phyloP scores from a whole-genome alignment of 2,797 vertebrate genomes.

The Eurystomus glaucurus region DNA sequence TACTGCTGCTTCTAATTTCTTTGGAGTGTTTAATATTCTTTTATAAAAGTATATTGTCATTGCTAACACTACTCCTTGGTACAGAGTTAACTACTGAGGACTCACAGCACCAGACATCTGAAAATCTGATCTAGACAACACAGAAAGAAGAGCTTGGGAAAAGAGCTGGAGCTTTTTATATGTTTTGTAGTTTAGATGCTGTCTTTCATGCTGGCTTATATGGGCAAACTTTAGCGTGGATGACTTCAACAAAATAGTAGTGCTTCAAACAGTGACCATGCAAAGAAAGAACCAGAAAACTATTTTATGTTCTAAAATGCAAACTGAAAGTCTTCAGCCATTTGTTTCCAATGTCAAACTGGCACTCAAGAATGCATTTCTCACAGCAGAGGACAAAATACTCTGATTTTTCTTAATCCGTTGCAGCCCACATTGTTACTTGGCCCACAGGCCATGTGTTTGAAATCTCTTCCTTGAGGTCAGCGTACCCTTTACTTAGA shows the following conservation, averaged over 20 bases:
- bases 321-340: neutral
- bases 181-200: neutral
- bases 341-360: neutral
- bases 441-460: neutral
- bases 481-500: conserved; percentile 55
- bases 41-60: neutral
- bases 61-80: neutral
- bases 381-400: neutral
- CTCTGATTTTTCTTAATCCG: conserved; percentile 20
- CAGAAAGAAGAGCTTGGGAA: neutral
- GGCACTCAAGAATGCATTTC: neutral
- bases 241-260: neutral
- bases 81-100: neutral
- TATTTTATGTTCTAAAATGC: neutral
- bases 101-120: neutral
- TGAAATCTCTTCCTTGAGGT: conserved; percentile 50
- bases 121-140: neutral
- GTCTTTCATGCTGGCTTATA: neutral
- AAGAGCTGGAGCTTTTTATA: neutral
- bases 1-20: neutral
- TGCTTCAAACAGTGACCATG: neutral
- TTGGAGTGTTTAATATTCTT: neutral
- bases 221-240: neutral
- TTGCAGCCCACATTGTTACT: neutral
- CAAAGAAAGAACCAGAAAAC: neutral